Evolutionary conservation across 2,888 invertebrate species (phyloP).

Genomic region (Scaptomyza tumidula): DNA sequence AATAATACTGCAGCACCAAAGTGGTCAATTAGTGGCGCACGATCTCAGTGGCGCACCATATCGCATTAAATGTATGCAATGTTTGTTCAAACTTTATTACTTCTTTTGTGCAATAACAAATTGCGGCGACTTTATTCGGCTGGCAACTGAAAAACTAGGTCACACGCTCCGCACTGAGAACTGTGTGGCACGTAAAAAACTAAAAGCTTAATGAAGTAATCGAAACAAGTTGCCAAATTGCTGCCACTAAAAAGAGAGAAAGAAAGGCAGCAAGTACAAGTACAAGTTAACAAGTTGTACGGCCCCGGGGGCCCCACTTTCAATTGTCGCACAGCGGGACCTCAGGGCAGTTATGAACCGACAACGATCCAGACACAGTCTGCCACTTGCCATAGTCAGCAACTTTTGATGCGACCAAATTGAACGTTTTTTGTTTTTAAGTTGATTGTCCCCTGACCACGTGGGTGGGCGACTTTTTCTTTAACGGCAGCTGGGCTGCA

Average conservation of each 20-base stretch:
- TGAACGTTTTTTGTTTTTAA: constrained; percentile 48
- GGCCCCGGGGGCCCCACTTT: constrained; percentile 65
- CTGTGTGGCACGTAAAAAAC: constrained; percentile 18
- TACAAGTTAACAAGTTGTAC: constrained; percentile 72
- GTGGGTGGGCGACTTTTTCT: constrained; percentile 53
- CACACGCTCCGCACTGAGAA: constrained; percentile 47
- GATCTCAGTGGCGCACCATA: constrained; percentile 37
- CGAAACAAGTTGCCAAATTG: constrained; percentile 54
- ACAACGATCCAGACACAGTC: constrained; percentile 6
- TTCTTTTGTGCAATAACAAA: constrained; percentile 49
- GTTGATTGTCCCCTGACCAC: constrained; percentile 56
- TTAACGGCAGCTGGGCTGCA: constrained; percentile 12
- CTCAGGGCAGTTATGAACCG: constrained; percentile 11
- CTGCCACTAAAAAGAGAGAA: constrained; percentile 11
- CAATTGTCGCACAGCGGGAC: constrained; percentile 69
- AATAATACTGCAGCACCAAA: background rate
- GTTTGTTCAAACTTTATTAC: constrained; percentile 43
- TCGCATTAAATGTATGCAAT: constrained; percentile 6
- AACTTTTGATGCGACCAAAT: constrained; percentile 66
- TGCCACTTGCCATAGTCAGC: constrained; percentile 29
- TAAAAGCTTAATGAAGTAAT: constrained; percentile 66
- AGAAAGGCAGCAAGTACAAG: constrained; percentile 25
- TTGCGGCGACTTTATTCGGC: constrained; percentile 34
- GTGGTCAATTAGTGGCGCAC: constrained; percentile 53
- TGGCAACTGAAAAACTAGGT: constrained; percentile 36